Evolutionary conservation across 2,113 vertebrate genomes (phyloP).

Genomic region (Electrona antarctica): DNA sequence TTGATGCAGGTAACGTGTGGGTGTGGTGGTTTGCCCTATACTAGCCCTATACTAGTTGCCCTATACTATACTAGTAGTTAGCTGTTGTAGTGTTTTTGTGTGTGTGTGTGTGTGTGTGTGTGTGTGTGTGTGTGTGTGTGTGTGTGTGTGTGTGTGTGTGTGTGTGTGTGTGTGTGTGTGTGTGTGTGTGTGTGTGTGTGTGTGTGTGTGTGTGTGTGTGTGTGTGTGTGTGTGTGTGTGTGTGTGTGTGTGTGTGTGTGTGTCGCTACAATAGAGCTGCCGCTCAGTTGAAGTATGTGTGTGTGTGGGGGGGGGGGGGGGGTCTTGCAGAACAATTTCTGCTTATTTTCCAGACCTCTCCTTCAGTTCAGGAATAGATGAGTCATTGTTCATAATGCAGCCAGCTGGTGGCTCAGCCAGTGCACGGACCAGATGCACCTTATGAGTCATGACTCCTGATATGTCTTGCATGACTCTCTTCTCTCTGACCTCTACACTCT

Average conservation of each 20-base stretch:
- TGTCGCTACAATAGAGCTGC: no score
- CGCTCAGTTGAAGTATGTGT: no score
- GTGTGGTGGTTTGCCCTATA: constrained; percentile 21
- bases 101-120: no score
- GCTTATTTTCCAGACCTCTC: constrained; percentile 41
- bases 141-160: no score
- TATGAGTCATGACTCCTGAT: no score
- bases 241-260: constrained; percentile 27
- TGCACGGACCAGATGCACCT: no score
- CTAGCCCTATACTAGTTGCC: no score
- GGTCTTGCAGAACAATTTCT: constrained; percentile 40
- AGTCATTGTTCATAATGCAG: constrained; percentile 46
- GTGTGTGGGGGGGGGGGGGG: constrained; percentile 24
- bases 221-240: constrained; percentile 11
- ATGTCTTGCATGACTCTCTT: no score
- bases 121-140: no score
- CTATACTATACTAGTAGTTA: constrained; percentile 2
- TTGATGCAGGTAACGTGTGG: constrained; percentile 63
- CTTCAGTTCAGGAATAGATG: constrained; percentile 43
- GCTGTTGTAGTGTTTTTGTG: constrained; percentile 4
- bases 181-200: no score
- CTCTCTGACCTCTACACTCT: no score
- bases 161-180: no score
- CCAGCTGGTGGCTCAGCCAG: constrained; percentile 15
- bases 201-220: not conserved